Evolutionary conservation across 37 sponge, comb jelly and placozoan genomes (phyloP), one percentile per base, ranked within the genome.

Genomic region (Agelas oroides): DNA sequence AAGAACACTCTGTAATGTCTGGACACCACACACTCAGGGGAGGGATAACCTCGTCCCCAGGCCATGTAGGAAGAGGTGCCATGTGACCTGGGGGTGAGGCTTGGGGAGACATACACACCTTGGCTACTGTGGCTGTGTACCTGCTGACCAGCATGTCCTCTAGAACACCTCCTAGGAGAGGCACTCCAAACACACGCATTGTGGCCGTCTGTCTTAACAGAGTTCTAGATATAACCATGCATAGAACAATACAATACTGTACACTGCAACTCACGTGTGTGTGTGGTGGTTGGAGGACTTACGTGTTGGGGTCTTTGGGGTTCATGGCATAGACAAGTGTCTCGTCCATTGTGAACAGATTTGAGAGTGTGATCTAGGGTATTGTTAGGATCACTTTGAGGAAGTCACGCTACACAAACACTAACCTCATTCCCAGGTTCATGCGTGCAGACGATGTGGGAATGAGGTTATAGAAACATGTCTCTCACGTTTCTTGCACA

Each of bases 401-500:
- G 0, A 79, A 68, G 0, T 41, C 28, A 25, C 46, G 33, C 30
- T 46, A 46, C 46, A 46, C 46, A 46, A 46, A 46, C n/a, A n/a
- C n/a, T n/a, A n/a, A n/a, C n/a, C n/a, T n/a, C n/a, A n/a, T n/a
- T n/a, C n/a, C n/a, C n/a, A n/a, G n/a, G n/a, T n/a, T n/a, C n/a
- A n/a, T n/a, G n/a, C n/a, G n/a, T n/a, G n/a, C n/a, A n/a, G n/a
- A n/a, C n/a, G n/a, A n/a, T n/a, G n/a, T n/a, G n/a, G n/a, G n/a
- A n/a, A n/a, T n/a, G n/a, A n/a, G n/a, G n/a, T n/a, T n/a, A n/a
- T 41, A 6, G 23, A 46, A 76, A 57, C 55, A 30, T 39, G 38
- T 38, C 18, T 16, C 85, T 80, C 31, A 90, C 94, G 73, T 93
- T 93, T 71, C 33, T 81, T 46, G 94, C 86, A 24, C 65, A 53